Conservation (phyloP, 2,888 invertebrate genomes). For the Periphyllus acericola region DNA sequence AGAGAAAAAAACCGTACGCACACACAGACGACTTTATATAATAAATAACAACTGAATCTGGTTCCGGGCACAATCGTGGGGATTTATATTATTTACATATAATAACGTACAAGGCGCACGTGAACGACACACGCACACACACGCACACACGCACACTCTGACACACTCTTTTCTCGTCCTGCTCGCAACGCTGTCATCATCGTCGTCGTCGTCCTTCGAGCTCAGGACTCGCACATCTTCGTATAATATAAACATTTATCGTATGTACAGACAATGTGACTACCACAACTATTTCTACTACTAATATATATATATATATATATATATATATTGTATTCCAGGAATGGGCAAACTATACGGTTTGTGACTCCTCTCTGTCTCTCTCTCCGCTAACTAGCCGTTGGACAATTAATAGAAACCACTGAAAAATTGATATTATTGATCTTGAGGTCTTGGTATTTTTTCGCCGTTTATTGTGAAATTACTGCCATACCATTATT, state of each 20-base stretch:
- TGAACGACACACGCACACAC: constrained; percentile 21
- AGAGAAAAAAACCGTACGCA: constrained; percentile 29
- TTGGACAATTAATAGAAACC: too few relatives aligned
- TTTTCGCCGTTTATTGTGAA: too few relatives aligned
- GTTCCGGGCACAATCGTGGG: constrained; percentile 55
- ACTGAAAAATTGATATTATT: too few relatives aligned
- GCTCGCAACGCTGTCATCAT: constrained; percentile 7
- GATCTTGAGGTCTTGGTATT: too few relatives aligned
- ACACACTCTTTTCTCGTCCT: constrained; percentile 3
- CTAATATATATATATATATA: not conserved
- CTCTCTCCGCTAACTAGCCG: too few relatives aligned
- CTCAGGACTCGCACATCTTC: constrained; percentile 16
- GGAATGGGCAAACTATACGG: too few relatives aligned
- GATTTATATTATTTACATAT: constrained; percentile 62
- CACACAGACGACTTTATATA: constrained; percentile 59
- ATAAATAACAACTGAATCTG: constrained; percentile 62
- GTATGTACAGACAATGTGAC: constrained; percentile 16
- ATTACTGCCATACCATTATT: too few relatives aligned
- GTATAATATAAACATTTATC: not conserved
- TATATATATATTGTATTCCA: not conserved
- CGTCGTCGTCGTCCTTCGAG: constrained; percentile 46
- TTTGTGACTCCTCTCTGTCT: too few relatives aligned
- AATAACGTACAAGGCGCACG: constrained; percentile 57
- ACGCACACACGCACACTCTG: not conserved
- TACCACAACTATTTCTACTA: not conserved